phyloP scores from a whole-genome alignment of 2,888 invertebrate species.

The Magallana nippona region DNA sequence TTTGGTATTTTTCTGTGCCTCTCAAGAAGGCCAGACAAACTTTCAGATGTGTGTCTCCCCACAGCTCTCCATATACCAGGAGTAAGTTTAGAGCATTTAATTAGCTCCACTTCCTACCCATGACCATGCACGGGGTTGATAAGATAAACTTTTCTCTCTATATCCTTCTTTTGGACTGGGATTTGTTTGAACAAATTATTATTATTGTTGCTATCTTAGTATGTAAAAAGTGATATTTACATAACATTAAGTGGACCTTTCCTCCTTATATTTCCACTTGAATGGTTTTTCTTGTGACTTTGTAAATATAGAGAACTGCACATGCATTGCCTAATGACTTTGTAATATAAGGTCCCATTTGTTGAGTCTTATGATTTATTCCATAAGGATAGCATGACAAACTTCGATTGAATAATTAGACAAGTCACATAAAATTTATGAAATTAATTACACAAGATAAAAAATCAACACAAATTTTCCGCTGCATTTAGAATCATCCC shows the following conservation, averaged over 20 bases:
- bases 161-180: not conserved
- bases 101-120: not conserved
- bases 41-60: constrained; percentile 30
- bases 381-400: too few species aligned
- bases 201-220: constrained; percentile 1
- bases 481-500: too few species aligned
- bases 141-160: constrained; percentile 8
- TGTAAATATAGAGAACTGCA: not conserved
- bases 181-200: not conserved
- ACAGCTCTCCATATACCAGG: not conserved
- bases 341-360: not conserved
- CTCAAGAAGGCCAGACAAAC: constrained; percentile 27
- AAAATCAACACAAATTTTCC: too few species aligned
- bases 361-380: too few species aligned
- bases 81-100: constrained; percentile 4
- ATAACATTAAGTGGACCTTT: constrained; percentile 4
- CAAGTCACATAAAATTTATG: too few species aligned
- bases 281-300: too few species aligned
- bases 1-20: constrained; percentile 33
- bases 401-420: too few species aligned
- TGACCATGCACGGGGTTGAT: not conserved
- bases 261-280: not conserved
- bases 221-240: constrained; percentile 15
- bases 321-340: not conserved
- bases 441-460: too few species aligned